A percentile compares a stretch with the other conserved stretches of the same genome.
Evolutionary conservation across 2,113 vertebrate species (phyloP).

Genomic region (Leiothrix lutea): DNA sequence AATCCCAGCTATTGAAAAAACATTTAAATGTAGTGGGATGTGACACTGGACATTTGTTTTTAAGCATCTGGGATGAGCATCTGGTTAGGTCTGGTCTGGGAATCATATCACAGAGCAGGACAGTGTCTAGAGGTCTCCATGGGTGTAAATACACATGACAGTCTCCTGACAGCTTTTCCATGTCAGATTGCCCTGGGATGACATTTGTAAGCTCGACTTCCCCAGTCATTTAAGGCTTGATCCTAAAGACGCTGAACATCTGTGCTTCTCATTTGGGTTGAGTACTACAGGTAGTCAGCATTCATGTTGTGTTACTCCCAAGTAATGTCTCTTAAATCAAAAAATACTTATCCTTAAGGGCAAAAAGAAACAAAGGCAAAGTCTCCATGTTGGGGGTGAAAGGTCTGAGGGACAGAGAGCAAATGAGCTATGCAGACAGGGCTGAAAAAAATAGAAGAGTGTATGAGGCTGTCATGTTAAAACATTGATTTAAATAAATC

Average conservation of each 20-base stretch:
- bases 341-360: neutral
- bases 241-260: neutral
- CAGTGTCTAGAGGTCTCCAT: neutral
- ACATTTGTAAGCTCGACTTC: neutral
- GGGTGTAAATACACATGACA: neutral
- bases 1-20: neutral
- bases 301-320: neutral
- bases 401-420: neutral
- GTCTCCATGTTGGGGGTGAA: fast-evolving
- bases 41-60: neutral
- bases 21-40: neutral
- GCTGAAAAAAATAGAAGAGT: neutral
- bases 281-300: neutral
- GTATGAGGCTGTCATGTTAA: neutral
- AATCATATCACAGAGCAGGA: neutral
- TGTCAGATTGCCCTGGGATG: neutral
- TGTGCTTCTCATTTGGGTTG: neutral
- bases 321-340: neutral
- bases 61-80: neutral
- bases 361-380: neutral
- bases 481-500: neutral
- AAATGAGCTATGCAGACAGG: fast-evolving
- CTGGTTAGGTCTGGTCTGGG: neutral
- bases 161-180: neutral
- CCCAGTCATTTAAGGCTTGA: neutral